phyloP scores from a whole-genome alignment of 2,113 vertebrate species.

The Sitta europaea region DNA sequence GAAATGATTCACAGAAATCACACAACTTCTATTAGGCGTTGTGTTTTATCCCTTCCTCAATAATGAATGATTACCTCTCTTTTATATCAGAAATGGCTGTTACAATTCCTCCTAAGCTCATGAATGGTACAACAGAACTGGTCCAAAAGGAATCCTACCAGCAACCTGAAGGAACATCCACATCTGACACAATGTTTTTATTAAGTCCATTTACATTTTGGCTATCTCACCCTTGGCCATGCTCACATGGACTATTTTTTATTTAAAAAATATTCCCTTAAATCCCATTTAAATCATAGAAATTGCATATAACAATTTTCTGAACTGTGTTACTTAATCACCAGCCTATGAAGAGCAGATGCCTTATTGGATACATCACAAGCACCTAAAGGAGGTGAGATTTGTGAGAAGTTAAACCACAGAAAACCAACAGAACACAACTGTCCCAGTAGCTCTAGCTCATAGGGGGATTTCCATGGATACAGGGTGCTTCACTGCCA shows the following conservation, averaged over 20 bases:
- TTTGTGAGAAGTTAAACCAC: background rate
- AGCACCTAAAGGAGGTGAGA: background rate
- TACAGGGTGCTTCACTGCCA: background rate
- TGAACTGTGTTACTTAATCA: background rate
- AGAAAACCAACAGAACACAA: background rate
- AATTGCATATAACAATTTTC: background rate
- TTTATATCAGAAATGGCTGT: background rate
- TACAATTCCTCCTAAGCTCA: background rate
- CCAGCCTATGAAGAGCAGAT: background rate
- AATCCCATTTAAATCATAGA: background rate
- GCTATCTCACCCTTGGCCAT: background rate
- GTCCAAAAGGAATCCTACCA: background rate
- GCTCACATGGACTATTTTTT: background rate
- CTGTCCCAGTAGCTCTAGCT: background rate
- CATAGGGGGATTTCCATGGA: accelerated
- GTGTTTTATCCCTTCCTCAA: background rate
- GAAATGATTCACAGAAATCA: background rate
- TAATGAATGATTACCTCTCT: background rate
- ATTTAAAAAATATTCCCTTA: background rate
- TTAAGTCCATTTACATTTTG: background rate
- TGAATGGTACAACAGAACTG: background rate
- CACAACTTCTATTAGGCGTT: background rate
- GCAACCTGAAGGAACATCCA: background rate
- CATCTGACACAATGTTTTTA: background rate
- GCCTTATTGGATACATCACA: accelerated